phyloP scores from a whole-genome alignment of 2,888 invertebrate genomes.

The Entomobrya multifasciata region DNA sequence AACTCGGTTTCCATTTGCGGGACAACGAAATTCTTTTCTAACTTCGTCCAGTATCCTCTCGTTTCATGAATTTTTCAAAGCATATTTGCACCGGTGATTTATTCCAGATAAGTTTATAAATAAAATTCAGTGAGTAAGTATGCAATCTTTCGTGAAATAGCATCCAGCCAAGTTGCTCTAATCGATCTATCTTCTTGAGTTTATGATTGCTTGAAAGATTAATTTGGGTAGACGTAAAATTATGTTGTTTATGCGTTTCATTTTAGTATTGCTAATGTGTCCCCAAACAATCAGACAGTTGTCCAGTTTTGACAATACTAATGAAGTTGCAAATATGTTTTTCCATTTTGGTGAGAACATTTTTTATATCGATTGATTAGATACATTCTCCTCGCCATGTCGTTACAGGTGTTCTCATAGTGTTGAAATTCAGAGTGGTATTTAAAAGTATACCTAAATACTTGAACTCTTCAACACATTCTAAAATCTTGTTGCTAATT shows the following conservation, averaged over 20 bases:
- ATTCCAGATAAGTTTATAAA: too few species aligned
- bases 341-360: conserved; percentile 2
- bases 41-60: too few species aligned
- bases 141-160: neutral
- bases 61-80: too few species aligned
- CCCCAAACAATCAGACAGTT: conserved; percentile 33
- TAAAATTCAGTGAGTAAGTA: too few species aligned
- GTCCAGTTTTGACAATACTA: conserved; percentile 9
- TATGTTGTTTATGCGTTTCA: conserved; percentile 16
- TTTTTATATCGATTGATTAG: neutral
- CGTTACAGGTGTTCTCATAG: conserved; percentile 16
- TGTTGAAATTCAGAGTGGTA: neutral
- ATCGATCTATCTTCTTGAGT: neutral
- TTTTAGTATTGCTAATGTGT: neutral
- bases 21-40: too few species aligned
- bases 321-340: conserved; percentile 27
- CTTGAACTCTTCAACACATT: conserved; percentile 4
- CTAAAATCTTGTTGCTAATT: neutral
- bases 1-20: too few species aligned
- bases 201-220: neutral
- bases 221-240: neutral
- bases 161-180: conserved; percentile 29
- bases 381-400: conserved; percentile 7
- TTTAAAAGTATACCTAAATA: conserved; percentile 17
- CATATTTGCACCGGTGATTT: too few species aligned